These are phyloP conservation scores for Brachionus rubens DNA, from an alignment of 1,140 invertebrate genomes.

Conservation along the genomic window DNA sequence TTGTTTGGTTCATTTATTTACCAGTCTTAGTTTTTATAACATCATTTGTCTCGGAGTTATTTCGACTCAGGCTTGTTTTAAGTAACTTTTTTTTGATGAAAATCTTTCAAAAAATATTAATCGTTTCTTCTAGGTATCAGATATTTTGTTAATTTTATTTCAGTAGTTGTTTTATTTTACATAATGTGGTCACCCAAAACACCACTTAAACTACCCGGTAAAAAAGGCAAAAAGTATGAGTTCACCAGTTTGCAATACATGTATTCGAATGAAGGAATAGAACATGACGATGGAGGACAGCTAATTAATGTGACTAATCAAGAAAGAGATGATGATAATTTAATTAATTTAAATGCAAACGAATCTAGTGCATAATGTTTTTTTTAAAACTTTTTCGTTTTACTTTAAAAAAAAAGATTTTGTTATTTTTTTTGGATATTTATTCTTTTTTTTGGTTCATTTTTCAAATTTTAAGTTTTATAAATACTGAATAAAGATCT, in stretches of 20 bases:
- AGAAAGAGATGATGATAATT: background rate
- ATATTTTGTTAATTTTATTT: slow-evolving; percentile 43
- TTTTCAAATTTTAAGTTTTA: too few species aligned
- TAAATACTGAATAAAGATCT: too few species aligned
- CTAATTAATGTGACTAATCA: background rate
- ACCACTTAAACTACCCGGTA: slow-evolving; percentile 16
- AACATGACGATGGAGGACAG: background rate
- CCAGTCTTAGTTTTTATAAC: slow-evolving; percentile 88
- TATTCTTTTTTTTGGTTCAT: too few species aligned
- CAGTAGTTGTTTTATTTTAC: slow-evolving; percentile 38
- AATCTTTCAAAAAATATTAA: background rate
- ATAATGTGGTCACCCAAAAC: slow-evolving; percentile 29
- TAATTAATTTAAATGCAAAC: background rate
- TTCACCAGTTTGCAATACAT: slow-evolving; percentile 10
- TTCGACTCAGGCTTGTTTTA: slow-evolving; percentile 87
- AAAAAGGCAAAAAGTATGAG: slow-evolving; percentile 32
- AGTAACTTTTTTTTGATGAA: slow-evolving; percentile 65
- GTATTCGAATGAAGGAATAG: slow-evolving; percentile 13
- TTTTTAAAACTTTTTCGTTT: too few species aligned
- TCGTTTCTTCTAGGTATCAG: slow-evolving; percentile 6
- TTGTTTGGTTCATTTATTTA: slow-evolving; percentile 94
- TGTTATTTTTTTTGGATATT: too few species aligned
- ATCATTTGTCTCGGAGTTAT: slow-evolving; percentile 84
- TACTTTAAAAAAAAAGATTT: too few species aligned
- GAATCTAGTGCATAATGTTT: too few species aligned